These are phyloP conservation scores for Limenitis camilla DNA, from an alignment of 2,888 invertebrate genomes.

Conservation along the genomic window DNA sequence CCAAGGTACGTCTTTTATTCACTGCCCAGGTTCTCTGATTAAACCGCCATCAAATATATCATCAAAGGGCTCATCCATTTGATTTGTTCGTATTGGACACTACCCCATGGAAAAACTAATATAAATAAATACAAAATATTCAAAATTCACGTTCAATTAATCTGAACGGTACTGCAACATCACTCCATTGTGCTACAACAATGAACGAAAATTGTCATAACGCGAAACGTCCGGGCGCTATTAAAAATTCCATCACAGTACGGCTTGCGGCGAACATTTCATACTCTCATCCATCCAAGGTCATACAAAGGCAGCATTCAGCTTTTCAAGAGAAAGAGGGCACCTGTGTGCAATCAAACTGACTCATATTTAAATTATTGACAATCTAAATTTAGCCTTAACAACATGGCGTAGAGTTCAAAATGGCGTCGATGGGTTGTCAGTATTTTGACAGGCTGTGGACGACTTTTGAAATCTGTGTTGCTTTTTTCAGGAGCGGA, in stretches of 20 bases:
- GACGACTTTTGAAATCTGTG: no score
- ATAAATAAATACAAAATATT: constrained; percentile 16
- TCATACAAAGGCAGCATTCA: constrained; percentile 50
- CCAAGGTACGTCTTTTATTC: no score
- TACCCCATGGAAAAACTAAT: constrained; percentile 3
- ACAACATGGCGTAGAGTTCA: no score
- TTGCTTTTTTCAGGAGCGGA: no score
- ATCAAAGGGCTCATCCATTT: no score
- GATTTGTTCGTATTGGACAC: background rate
- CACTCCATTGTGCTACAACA: constrained; percentile 35
- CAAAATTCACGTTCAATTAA: constrained; percentile 53
- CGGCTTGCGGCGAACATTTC: constrained; percentile 39
- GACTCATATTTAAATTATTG: background rate
- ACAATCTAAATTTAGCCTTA: no score
- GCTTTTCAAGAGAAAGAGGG: constrained; percentile 36
- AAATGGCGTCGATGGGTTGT: no score
- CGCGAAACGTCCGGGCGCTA: constrained; percentile 41
- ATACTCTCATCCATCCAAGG: constrained; percentile 33
- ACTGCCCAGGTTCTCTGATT: no score
- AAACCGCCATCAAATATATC: no score
- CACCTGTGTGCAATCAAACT: constrained; percentile 16
- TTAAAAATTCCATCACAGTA: constrained; percentile 67
- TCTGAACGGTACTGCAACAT: constrained; percentile 14
- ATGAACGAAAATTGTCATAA: constrained; percentile 54
- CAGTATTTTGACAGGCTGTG: no score